Percentiles rank a stretch among this genome's conserved stretches.
phyloP scores from a whole-genome alignment of 2,797 vertebrate species.

The Myotis myotis region DNA sequence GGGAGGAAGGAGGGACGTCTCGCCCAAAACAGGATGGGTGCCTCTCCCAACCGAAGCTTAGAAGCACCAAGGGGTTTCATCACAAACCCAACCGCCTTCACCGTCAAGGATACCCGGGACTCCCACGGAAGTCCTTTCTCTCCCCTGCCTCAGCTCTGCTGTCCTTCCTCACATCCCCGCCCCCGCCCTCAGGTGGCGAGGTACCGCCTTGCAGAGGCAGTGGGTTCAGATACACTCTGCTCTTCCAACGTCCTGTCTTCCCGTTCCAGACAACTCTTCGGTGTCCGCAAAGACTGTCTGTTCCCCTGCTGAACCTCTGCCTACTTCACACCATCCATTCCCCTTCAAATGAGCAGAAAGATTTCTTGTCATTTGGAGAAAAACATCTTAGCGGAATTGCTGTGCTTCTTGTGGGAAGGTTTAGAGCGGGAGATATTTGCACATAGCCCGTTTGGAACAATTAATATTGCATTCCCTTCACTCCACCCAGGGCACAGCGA shows the following conservation, averaged over 20 bases:
- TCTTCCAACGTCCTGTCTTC: constrained; percentile 93
- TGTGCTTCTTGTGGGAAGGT: constrained; percentile 94
- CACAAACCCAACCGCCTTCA: constrained; percentile 91
- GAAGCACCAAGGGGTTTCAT: constrained; percentile 87
- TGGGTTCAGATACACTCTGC: constrained; percentile 90
- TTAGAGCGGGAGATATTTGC: constrained; percentile 93
- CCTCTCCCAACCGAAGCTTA: constrained; percentile 78
- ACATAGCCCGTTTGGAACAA: constrained; percentile 91
- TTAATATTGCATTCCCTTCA: constrained; percentile 91
- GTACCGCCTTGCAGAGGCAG: constrained; percentile 92
- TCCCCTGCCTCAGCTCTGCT: constrained; percentile 91
- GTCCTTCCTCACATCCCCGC: constrained; percentile 90
- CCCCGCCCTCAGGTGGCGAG: constrained; percentile 90
- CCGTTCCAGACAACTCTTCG: constrained; percentile 89
- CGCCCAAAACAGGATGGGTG: neutral
- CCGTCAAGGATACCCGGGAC: constrained; percentile 91
- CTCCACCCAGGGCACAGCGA: constrained; percentile 93
- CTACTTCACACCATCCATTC: constrained; percentile 89
- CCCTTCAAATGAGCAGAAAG: constrained; percentile 92
- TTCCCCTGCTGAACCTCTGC: constrained; percentile 89
- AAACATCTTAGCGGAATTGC: constrained; percentile 91
- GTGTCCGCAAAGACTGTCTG: constrained; percentile 91
- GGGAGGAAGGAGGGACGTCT: constrained; percentile 79
- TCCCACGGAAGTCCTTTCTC: constrained; percentile 91
- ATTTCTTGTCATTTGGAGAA: constrained; percentile 92